Evolutionary conservation across 2,888 invertebrate genomes (phyloP).

Genomic region (Yponomeuta evonymella): DNA sequence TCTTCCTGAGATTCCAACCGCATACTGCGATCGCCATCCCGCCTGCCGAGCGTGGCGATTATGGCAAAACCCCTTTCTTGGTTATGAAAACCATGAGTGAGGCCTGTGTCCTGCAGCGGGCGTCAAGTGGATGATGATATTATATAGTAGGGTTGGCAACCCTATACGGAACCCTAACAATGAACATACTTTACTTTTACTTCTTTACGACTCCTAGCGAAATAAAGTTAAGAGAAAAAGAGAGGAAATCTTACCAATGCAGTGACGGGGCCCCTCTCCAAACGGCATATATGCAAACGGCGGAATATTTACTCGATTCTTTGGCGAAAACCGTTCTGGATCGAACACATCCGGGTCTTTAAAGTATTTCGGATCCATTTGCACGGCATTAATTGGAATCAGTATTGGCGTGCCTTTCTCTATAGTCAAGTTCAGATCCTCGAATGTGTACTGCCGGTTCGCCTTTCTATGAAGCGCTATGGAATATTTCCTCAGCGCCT

Average conservation of each 20-base stretch:
- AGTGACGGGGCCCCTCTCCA: constrained; percentile 48
- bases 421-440: constrained; percentile 34
- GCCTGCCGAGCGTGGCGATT: too few species aligned
- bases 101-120: too few species aligned
- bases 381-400: constrained; percentile 30
- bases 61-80: too few species aligned
- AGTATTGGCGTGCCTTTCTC: constrained; percentile 30
- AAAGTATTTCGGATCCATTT: constrained; percentile 28
- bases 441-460: constrained; percentile 18
- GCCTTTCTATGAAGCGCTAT: constrained; percentile 36
- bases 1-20: too few species aligned
- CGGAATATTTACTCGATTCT: constrained; percentile 24
- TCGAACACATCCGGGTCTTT: constrained; percentile 26
- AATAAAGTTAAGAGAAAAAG: not conserved
- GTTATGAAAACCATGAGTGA: too few species aligned
- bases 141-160: too few species aligned
- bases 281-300: constrained; percentile 43
- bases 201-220: too few species aligned
- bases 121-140: too few species aligned
- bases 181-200: too few species aligned
- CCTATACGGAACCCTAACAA: too few species aligned
- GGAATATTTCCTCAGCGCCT: constrained; percentile 47
- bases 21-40: too few species aligned
- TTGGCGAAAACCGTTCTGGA: constrained; percentile 29
- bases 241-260: constrained; percentile 37